Evolutionary conservation across 2,797 vertebrate species (phyloP), one percentile per base, ranked within the genome.

Genomic region (Catharus ustulatus): DNA sequence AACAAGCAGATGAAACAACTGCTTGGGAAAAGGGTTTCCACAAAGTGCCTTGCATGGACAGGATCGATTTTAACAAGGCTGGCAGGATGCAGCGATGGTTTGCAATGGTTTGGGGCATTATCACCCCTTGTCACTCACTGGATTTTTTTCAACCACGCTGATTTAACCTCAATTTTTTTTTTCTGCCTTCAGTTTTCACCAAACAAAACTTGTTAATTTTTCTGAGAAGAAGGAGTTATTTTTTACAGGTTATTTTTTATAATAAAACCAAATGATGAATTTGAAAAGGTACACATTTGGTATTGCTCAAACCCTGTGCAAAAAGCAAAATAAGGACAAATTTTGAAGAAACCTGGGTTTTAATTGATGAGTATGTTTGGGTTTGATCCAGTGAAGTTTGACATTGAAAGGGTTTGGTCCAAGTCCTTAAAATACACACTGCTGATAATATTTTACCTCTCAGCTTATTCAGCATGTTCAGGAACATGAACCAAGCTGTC

Each of bases 401-500:
- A 66, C 79, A 66, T 48, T 55, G 80, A 62, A 49, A 83, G 7
- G 9, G 26, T 88, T 86, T 76, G 46, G 62, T 81, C 77, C 69
- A 71, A 92, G 66, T 10, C 80, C 34, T 91, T 93, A 69, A 90
- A 93, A 93, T 59, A 54, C 18, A 57, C 42, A 15, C 22, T 61
- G 69, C 54, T 88, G 66, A 78, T 67, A 81, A 68, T 69, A 81
- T 78, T 72, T 69, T 75, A 40, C 45, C 81, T 77, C 84, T 87
- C 81, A 81, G 87, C 80, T 84, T 95, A 79, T 81, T 96, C 84
- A 91, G 93, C 9, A 6, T n/a, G 42, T 68, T 91, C 51, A 81
- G 83, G 58, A 84, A 42, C 62, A 26, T 36, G 66, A 42, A 42
- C 73, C 75, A 55, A 91, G 38, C 16, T 89, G 76, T 48, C 84